These are phyloP conservation scores for Drosophila punjabiensis DNA, from an alignment of 1,140 invertebrate genomes.

Conservation along the genomic window DNA sequence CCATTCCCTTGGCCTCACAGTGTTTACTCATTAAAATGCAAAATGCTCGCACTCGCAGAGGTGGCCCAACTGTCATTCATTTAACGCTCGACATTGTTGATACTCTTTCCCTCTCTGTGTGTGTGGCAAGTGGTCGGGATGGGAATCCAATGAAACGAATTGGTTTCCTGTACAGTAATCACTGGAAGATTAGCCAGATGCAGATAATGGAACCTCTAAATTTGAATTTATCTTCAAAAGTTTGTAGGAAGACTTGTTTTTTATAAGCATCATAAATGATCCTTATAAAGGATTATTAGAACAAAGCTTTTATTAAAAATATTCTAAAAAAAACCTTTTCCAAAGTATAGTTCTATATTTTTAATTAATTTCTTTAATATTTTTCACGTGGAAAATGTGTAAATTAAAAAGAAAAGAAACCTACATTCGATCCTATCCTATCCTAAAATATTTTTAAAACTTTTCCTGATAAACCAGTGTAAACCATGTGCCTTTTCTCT, in stretches of 20 bases:
- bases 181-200: neutral
- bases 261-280: no score
- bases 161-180: slow-evolving; percentile 9
- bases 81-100: slow-evolving; percentile 49
- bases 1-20: slow-evolving; percentile 8
- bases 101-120: slow-evolving; percentile 24
- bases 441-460: neutral
- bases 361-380: no score
- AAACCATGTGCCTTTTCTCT: slow-evolving; percentile 6
- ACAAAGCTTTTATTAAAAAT: no score
- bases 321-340: no score
- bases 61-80: slow-evolving; percentile 35
- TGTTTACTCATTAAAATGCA: slow-evolving; percentile 81
- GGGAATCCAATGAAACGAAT: slow-evolving; percentile 13
- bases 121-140: slow-evolving; percentile 23
- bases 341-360: no score
- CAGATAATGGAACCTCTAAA: neutral
- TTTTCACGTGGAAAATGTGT: no score
- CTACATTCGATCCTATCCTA: no score
- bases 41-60: slow-evolving; percentile 58
- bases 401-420: no score
- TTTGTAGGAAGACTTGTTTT: no score
- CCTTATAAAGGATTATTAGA: no score
- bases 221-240: neutral
- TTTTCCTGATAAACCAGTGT: neutral